phyloP scores from a whole-genome alignment of 2,888 invertebrate species.

The Drosophila eohydei region DNA sequence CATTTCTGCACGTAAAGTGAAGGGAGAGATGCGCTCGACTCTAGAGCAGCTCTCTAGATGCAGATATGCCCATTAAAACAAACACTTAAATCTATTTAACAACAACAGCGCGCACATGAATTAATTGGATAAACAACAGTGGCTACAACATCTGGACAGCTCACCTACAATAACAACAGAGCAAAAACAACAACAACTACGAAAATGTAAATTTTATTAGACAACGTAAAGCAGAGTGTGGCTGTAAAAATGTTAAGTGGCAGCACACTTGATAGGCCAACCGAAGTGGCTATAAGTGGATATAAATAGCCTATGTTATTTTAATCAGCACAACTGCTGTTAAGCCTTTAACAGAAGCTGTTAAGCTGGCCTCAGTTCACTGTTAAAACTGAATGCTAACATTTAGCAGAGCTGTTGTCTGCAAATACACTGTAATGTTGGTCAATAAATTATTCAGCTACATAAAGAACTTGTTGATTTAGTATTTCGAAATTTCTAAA shows the following conservation, averaged over 20 bases:
- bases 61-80: conserved; percentile 34
- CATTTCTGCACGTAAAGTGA: conserved; percentile 17
- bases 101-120: conserved; percentile 35
- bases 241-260: conserved; percentile 64
- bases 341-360: neutral
- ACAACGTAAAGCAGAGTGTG: conserved; percentile 43
- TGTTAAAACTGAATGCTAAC: neutral
- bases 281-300: neutral
- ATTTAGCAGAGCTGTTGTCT: neutral
- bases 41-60: neutral
- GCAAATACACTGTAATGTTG: neutral
- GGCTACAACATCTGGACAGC: conserved; percentile 39
- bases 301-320: conserved; percentile 39
- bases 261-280: conserved; percentile 32
- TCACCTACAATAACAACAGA: conserved; percentile 21
- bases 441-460: neutral
- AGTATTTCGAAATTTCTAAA: neutral
- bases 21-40: neutral
- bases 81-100: conserved; percentile 57
- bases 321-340: conserved; percentile 12
- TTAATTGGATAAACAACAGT: conserved; percentile 61
- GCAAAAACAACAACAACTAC: conserved; percentile 13
- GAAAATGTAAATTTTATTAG: conserved; percentile 56
- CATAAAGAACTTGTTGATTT: neutral
- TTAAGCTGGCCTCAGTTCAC: neutral